These are phyloP conservation scores for Atherinomorus stipes DNA, from an alignment of 2,113 vertebrate genomes.

Conservation along the genomic window DNA sequence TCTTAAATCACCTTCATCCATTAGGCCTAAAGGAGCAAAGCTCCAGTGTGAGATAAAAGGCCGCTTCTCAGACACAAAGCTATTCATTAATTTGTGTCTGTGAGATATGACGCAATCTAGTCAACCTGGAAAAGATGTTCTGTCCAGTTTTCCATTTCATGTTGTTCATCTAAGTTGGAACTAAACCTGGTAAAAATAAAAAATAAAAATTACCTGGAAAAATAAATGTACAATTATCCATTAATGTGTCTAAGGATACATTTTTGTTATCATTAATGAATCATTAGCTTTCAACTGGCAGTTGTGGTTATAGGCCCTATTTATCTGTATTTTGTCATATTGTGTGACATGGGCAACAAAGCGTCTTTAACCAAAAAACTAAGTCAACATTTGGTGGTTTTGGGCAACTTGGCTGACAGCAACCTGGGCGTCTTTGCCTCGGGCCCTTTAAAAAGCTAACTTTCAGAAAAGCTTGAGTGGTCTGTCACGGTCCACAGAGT, in stretches of 20 bases:
- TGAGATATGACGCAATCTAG: conserved; percentile 48
- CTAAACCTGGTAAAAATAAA: not conserved
- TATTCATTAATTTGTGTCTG: conserved; percentile 74
- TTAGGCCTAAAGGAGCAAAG: conserved; percentile 8
- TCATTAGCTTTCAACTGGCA: too few species aligned
- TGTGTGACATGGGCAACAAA: too few species aligned
- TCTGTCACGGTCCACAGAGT: conserved; percentile 17
- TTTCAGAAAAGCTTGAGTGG: not conserved
- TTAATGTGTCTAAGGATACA: too few species aligned
- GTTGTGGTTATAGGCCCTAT: too few species aligned
- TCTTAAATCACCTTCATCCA: conserved; percentile 21
- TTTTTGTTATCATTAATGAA: too few species aligned
- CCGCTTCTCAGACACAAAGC: conserved; percentile 70
- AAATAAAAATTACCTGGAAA: too few species aligned
- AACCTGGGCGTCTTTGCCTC: not conserved
- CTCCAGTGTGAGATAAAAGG: conserved; percentile 26
- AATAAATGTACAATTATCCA: too few species aligned
- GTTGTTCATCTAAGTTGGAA: not conserved
- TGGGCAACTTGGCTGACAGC: not conserved
- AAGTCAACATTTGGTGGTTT: conserved; percentile 39
- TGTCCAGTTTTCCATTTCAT: not conserved
- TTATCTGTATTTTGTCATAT: too few species aligned
- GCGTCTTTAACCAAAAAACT: not conserved
- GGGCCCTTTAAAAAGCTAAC: not conserved
- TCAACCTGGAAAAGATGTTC: conserved; percentile 21